phyloP scores from a whole-genome alignment of 1,140 invertebrate species.

The Drosophila navojoa region DNA sequence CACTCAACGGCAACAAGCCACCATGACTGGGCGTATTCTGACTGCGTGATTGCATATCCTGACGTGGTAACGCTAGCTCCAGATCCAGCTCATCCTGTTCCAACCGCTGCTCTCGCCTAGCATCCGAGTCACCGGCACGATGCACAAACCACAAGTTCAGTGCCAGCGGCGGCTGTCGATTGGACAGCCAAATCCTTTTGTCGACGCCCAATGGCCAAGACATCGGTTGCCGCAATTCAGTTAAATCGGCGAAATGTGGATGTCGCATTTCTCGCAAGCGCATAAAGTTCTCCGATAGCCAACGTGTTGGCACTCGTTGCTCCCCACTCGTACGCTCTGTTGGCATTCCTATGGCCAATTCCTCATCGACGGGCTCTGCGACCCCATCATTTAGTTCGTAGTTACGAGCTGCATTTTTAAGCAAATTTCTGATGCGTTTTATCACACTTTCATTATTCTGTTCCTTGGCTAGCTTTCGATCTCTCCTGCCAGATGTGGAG shows the following conservation, averaged over 20 bases:
- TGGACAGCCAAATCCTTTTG: conserved; percentile 12
- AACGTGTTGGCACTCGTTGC: background rate
- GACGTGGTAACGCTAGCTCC: conserved; percentile 19
- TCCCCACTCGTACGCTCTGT: background rate
- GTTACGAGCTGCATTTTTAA: background rate
- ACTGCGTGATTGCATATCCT: conserved; percentile 20
- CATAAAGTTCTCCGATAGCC: conserved; percentile 24
- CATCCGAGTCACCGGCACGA: background rate
- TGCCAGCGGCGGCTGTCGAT: background rate
- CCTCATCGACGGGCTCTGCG: background rate
- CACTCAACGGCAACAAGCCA: background rate
- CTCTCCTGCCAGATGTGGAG: background rate
- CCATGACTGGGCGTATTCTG: conserved; percentile 18
- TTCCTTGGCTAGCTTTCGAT: background rate
- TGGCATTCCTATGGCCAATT: background rate
- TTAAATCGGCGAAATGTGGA: too few relatives aligned
- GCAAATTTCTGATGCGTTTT: background rate
- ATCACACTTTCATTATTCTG: background rate
- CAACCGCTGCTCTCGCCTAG: background rate
- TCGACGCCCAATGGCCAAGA: background rate
- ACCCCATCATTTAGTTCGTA: background rate
- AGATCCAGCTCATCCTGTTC: background rate
- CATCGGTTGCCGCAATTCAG: background rate
- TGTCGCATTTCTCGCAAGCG: conserved; percentile 16
- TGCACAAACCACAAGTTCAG: background rate